phyloP scores from a whole-genome alignment of 2,113 vertebrate genomes.

The Takifugu bimaculatus region DNA sequence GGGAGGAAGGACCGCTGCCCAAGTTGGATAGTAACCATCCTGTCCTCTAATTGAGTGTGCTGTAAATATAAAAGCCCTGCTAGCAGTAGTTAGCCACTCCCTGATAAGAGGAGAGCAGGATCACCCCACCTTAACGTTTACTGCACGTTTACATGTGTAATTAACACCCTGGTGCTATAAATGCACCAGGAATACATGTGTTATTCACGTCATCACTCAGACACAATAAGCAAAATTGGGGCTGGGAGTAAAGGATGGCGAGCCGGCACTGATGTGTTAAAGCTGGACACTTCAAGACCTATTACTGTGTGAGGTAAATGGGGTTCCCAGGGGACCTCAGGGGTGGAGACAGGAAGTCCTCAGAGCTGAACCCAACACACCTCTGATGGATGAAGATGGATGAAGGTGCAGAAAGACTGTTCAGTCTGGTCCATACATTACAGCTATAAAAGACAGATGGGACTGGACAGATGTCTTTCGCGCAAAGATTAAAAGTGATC shows the following conservation, averaged over 20 bases:
- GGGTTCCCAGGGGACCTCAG: neutral
- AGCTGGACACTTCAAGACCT: conserved; percentile 5
- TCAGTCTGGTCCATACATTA: too few relatives aligned
- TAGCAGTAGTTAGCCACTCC: conserved; percentile 60
- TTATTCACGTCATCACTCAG: neutral
- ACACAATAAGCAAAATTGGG: too few relatives aligned
- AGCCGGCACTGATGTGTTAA: too few relatives aligned
- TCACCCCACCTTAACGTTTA: conserved; percentile 21
- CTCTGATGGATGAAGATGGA: conserved; percentile 40
- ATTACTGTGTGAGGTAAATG: neutral
- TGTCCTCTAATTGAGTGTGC: conserved; percentile 60
- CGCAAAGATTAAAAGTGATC: too few relatives aligned
- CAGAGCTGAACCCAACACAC: conserved; percentile 21
- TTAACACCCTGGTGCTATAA: conserved; percentile 32
- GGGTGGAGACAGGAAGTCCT: conserved; percentile 9
- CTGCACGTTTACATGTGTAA: conserved; percentile 22
- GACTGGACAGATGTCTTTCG: too few relatives aligned
- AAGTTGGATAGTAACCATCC: conserved; percentile 55
- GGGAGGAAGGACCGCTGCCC: conserved; percentile 19
- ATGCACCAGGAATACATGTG: neutral
- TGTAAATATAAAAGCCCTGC: conserved; percentile 48
- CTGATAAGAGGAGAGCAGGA: conserved; percentile 40
- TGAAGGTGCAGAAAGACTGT: conserved; percentile 1
- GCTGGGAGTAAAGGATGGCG: too few relatives aligned
- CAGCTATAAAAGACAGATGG: too few relatives aligned